phyloP scores from a whole-genome alignment of 2,113 vertebrate genomes.

The Anguilla japonica region DNA sequence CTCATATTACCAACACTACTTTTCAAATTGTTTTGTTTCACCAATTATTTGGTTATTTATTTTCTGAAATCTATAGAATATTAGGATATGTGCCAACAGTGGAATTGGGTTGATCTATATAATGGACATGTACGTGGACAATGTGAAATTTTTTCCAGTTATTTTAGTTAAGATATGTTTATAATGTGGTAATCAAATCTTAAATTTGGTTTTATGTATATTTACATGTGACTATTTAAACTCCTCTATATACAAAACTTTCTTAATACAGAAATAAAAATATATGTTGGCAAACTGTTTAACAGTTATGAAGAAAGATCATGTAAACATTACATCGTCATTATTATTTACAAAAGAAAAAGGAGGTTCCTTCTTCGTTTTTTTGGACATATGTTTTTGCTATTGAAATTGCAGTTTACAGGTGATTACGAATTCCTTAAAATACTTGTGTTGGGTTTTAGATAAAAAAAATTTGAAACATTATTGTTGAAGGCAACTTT shows the following conservation, averaged over 20 bases:
- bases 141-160: background rate
- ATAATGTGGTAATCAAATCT: background rate
- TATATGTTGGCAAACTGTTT: constrained; percentile 52
- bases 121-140: background rate
- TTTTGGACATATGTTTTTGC: constrained; percentile 56
- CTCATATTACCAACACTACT: background rate
- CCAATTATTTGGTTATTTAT: background rate
- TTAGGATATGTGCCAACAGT: background rate
- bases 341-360: constrained; percentile 54
- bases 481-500: constrained; percentile 35
- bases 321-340: constrained; percentile 58
- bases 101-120: background rate
- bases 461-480: constrained; percentile 23
- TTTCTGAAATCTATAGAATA: background rate
- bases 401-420: constrained; percentile 70
- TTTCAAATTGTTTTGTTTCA: background rate
- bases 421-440: constrained; percentile 63
- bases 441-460: constrained; percentile 53
- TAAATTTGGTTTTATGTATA: background rate
- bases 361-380: constrained; percentile 19
- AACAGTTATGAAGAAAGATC: constrained; percentile 58
- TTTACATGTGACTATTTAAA: constrained; percentile 35
- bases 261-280: constrained; percentile 58
- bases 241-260: constrained; percentile 51
- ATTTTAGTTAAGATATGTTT: background rate